Evolutionary conservation across 2,113 vertebrate species (phyloP), one percentile per base, ranked within the genome.

Genomic region (Antigone vipio): DNA sequence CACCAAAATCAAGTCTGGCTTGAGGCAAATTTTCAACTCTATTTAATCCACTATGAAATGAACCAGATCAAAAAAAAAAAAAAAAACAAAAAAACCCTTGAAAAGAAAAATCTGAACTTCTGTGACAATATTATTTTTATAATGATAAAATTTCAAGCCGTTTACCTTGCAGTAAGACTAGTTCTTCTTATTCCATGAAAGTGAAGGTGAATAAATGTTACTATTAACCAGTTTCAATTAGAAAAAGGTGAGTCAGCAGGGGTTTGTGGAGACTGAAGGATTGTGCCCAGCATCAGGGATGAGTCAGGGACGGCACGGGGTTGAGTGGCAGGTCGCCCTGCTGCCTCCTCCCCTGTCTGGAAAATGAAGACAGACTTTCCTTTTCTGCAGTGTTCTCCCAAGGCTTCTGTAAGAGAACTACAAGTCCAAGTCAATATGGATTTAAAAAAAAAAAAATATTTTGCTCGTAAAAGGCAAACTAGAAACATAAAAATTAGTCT

Each of bases 271-370:
- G 58, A 27, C 49, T 76, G 53, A 56, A 38, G 58, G 35, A 42
- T 12, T 79, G 49, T 93, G n/a, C 45, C 13, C 40, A 29, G 45
- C 30, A 14, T 35, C 40, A 85, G 17, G 9, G 16, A n/a, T n/a
- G 35, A 87, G 40, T 68, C 35, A 32, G 47, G 68, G 12, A 40
- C 0, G 9, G 53, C 64, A 53, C 18, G 0, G 1, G 8, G 30
- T 17, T 29, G 59, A 71, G n/a, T 0, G 1, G 29, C 32, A 55
- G 15, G 22, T 76, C 0, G 0, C 14, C 32, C 23, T 78, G 30
- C 74, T 88, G 34, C 49, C 9, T 52, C 27, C 59, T 92, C 60
- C 56, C 26, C 73, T 68, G 9, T 38, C 64, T 53, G 53, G 32
- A 64, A 84, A 63, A 64, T 35, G 26, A 15, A 52, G 83, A 23